Conservation (phyloP, 2,888 invertebrate species). For the Megamerina dolium region DNA sequence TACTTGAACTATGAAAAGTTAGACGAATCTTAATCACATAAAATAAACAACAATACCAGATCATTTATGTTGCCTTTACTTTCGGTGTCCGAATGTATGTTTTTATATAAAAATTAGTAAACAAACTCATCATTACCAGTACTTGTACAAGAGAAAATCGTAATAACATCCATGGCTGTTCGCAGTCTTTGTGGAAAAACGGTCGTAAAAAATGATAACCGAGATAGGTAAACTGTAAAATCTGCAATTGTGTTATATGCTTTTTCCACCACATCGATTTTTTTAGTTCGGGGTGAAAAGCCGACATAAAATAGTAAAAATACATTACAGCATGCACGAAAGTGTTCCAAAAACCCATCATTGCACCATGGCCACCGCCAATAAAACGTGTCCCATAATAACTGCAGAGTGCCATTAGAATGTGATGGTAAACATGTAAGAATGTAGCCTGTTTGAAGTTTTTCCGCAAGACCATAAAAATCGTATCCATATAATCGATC, state of each 20-base stretch:
- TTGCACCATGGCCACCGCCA: constrained; percentile 60
- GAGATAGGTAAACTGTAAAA: constrained; percentile 61
- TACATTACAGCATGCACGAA: constrained; percentile 81
- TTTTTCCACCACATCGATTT: constrained; percentile 69
- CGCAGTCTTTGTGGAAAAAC: constrained; percentile 53
- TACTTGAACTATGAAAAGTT: too few relatives aligned
- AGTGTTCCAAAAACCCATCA: constrained; percentile 63
- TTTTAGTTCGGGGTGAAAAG: constrained; percentile 63
- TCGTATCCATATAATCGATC: constrained; percentile 61
- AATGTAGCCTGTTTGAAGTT: constrained; percentile 62
- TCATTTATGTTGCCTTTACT: too few relatives aligned
- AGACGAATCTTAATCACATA: too few relatives aligned
- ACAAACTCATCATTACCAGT: constrained; percentile 6
- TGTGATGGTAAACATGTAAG: constrained; percentile 66
- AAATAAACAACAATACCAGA: too few relatives aligned
- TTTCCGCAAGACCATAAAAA: constrained; percentile 66
- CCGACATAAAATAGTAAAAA: constrained; percentile 69
- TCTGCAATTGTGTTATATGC: constrained; percentile 73
- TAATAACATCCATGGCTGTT: constrained; percentile 52
- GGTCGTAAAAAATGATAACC: constrained; percentile 52
- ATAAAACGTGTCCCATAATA: constrained; percentile 58
- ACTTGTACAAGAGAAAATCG: not conserved
- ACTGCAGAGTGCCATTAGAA: constrained; percentile 58
- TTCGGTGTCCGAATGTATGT: too few relatives aligned
- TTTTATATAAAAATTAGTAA: constrained; percentile 12